Base-by-base conservation (phyloP, 2,113 vertebrate species). In the Telmatochromis bifrenatus region DNA sequence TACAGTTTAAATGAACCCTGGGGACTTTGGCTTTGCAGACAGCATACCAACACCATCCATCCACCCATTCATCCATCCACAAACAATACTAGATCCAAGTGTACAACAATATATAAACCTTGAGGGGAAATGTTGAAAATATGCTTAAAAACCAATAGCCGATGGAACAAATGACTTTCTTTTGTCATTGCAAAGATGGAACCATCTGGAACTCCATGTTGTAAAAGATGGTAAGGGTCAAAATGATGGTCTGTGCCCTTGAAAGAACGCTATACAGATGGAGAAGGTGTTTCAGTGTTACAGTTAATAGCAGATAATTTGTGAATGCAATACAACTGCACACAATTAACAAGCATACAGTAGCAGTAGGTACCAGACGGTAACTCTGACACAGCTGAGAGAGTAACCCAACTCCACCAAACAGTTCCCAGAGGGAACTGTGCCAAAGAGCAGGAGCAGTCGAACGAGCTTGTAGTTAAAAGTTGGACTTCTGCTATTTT, bases 381-480 rank as follows among this genome's bases (percentile, higher is more conserved):
- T 81, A 87, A 56, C 47, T 45, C 86, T 73, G 86, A 79, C 88
- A 83, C 84, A 75, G 70, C 81, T 54, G 31, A 81, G 7, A 65
- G 45, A n/a, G n/a, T n/a, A 55, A 73, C 23, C 70, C 6, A 82
- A 80, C 56, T 90, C 5, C 49, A 51, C 42, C 73, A 33, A 4
- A 75, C 62, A 14, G 35, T 13, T 84, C 88, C 88, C 88, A 7
- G 4, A 83, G 86, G 88, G 56, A 47, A 83, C 8, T 4, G 58
- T 23, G 83, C 84, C 84, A 86, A 86, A 89, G 84, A 89, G 68
- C 84, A 83, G 77, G 79, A 65, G 49, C 79, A 68, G 87, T 88
- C 89, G 84, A 90, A 92, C 92, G 65, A 87, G 65, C 88, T n/a
- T 39, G 12, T 31, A 17, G 83, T 75, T 55, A 13, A 83, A 80